These are phyloP conservation scores for Lasioglossum calceatum DNA, from an alignment of 2,888 invertebrate species.

Conservation along the genomic window DNA sequence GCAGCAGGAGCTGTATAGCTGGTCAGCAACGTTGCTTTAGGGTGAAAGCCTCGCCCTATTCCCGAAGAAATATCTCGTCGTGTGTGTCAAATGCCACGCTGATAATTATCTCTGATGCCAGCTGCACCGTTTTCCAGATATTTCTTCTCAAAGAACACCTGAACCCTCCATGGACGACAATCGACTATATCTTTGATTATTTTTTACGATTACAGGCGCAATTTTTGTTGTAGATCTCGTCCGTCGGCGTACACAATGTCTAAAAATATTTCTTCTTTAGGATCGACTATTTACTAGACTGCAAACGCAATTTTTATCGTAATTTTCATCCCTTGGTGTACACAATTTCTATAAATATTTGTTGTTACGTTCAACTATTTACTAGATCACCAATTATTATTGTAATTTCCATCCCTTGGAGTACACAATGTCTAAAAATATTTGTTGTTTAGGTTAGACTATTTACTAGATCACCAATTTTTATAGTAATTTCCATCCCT, in stretches of 20 bases:
- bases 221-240: neutral
- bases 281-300: neutral
- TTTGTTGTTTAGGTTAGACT: neutral
- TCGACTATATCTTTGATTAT: neutral
- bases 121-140: slow-evolving; percentile 7
- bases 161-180: neutral
- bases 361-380: neutral
- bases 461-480: neutral
- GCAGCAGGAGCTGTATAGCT: neutral
- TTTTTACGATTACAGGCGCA: neutral
- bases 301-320: neutral
- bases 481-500: neutral
- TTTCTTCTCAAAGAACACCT: slow-evolving; percentile 1
- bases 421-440: neutral
- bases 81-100: slow-evolving; percentile 3
- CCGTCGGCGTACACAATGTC: neutral
- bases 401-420: neutral
- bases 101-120: slow-evolving; percentile 10
- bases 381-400: neutral
- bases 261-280: neutral
- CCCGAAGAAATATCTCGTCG: slow-evolving; percentile 1
- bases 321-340: neutral
- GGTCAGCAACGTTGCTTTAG: neutral
- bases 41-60: neutral
- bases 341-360: neutral